Conservation (phyloP, 2,797 vertebrate genomes). For the Gastrophryne carolinensis region DNA sequence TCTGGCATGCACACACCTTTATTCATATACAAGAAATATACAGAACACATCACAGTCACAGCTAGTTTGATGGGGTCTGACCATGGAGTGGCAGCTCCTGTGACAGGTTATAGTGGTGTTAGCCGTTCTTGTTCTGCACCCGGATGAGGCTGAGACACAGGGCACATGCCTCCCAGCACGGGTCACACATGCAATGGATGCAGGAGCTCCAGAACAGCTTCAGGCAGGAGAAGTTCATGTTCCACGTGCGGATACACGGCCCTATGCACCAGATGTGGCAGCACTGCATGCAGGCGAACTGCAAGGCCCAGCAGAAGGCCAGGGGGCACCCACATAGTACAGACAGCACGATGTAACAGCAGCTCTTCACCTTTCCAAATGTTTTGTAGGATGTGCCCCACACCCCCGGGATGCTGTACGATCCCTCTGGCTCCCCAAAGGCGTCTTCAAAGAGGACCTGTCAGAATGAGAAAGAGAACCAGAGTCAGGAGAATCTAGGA, state of each 20-base stretch:
- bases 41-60: not conserved
- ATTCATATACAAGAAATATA: constrained; percentile 6
- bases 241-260: constrained; percentile 43
- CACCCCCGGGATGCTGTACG: constrained; percentile 41
- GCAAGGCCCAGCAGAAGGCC: constrained; percentile 48
- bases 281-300: constrained; percentile 49
- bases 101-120: not conserved
- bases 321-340: constrained; percentile 47
- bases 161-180: constrained; percentile 38
- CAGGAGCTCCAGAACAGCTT: constrained; percentile 49
- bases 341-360: constrained; percentile 50
- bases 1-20: not conserved
- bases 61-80: not conserved
- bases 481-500: too few species aligned
- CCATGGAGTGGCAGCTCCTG: too few species aligned
- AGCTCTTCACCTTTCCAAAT: constrained; percentile 42
- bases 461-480: too few species aligned
- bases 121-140: constrained; percentile 45
- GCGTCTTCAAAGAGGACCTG: constrained; percentile 52
- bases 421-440: constrained; percentile 47
- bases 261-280: constrained; percentile 49
- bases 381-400: constrained; percentile 50
- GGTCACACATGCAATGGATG: constrained; percentile 44
- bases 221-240: constrained; percentile 45
- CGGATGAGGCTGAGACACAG: constrained; percentile 41